phyloP scores from a whole-genome alignment of 2,888 invertebrate species.

The Drosophila subquinaria region DNA sequence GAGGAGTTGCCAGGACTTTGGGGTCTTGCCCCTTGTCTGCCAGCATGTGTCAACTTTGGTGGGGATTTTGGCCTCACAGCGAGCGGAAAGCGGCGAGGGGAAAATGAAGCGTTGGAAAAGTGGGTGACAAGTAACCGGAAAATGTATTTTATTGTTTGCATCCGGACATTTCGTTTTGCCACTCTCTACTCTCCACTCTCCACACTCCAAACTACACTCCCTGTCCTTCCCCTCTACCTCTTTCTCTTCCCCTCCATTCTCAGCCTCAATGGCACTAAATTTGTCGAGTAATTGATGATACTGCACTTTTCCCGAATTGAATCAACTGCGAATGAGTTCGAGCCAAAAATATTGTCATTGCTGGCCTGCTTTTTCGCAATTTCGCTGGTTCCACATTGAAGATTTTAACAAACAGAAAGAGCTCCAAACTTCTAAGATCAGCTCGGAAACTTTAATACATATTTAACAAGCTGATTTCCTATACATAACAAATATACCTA shows the following conservation, averaged over 20 bases:
- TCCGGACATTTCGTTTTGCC: slow-evolving; percentile 78
- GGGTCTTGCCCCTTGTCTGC: slow-evolving; percentile 60
- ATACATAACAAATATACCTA: not conserved
- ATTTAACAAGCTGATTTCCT: not conserved
- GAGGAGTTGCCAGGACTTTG: slow-evolving; percentile 76
- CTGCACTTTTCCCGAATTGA: slow-evolving; percentile 66
- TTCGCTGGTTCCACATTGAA: not conserved
- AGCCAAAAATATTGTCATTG: slow-evolving; percentile 12
- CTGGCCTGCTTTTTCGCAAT: not conserved
- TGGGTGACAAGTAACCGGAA: slow-evolving; percentile 84
- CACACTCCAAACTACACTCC: not conserved
- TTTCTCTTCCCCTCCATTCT: slow-evolving; percentile 10
- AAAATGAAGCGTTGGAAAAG: slow-evolving; percentile 56
- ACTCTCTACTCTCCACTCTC: not conserved
- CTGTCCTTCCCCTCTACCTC: slow-evolving; percentile 5
- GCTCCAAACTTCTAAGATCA: not conserved
- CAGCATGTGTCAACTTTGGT: slow-evolving; percentile 77
- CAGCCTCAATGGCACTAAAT: slow-evolving; percentile 62
- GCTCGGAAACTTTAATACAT: not conserved
- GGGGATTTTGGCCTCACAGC: slow-evolving; percentile 43
- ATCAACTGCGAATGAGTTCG: slow-evolving; percentile 4
- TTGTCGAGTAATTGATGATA: slow-evolving; percentile 81
- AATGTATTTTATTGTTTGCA: slow-evolving; percentile 85
- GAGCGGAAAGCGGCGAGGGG: not conserved
- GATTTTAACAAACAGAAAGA: not conserved